These are phyloP conservation scores for Heteromormyrus szaboi DNA, from an alignment of 2,797 vertebrate species.

Conservation along the genomic window DNA sequence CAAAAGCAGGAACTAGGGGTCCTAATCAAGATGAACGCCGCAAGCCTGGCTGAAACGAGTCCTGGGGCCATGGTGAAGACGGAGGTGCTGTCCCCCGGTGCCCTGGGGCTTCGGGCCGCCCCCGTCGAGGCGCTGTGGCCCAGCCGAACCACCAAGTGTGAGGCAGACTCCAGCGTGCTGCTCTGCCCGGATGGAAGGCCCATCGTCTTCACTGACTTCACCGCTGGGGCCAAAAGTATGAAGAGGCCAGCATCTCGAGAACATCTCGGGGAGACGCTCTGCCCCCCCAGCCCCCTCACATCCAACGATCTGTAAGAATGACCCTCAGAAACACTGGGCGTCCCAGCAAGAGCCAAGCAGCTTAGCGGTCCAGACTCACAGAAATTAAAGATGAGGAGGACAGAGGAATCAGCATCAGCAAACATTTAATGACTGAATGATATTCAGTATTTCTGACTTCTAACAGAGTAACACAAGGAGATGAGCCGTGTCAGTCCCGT, in stretches of 20 bases:
- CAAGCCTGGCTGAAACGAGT: constrained; percentile 29
- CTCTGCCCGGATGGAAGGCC: constrained; percentile 70
- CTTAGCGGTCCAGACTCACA: background rate
- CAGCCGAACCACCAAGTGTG: constrained; percentile 85
- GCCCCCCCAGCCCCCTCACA: constrained; percentile 49
- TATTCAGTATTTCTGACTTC: background rate
- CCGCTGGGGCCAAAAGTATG: constrained; percentile 40
- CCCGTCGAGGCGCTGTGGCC: constrained; percentile 69
- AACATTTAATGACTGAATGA: background rate
- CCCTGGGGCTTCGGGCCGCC: constrained; percentile 52
- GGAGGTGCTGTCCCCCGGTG: constrained; percentile 57
- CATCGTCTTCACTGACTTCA: constrained; percentile 51
- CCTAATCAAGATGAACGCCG: constrained; percentile 75
- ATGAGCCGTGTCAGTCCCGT: constrained; percentile 12
- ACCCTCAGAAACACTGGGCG: background rate
- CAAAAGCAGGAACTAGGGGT: constrained; percentile 73
- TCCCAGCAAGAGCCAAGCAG: background rate
- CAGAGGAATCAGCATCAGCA: background rate
- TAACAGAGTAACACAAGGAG: background rate
- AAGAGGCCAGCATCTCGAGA: constrained; percentile 67
- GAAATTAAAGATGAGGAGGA: background rate
- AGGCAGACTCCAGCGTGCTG: constrained; percentile 89
- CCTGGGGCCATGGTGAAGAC: constrained; percentile 54
- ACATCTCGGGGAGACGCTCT: constrained; percentile 50
- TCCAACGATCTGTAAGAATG: constrained; percentile 43